phyloP scores from a whole-genome alignment of 2,113 vertebrate genomes.

The Apus apus region DNA sequence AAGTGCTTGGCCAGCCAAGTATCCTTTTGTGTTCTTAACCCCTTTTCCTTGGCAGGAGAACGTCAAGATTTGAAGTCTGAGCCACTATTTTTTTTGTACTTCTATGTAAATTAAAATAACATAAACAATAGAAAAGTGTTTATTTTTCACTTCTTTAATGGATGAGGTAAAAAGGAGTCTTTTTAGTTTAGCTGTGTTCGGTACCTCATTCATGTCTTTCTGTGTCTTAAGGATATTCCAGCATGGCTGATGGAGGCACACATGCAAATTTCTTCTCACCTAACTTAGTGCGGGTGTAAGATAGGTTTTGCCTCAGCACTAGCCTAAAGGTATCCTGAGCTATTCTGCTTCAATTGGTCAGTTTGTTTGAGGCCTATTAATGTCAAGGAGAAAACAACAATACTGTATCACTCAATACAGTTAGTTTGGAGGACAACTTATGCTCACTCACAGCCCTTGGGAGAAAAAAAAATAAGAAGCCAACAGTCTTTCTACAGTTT shows the following conservation, averaged over 20 bases:
- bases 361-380: neutral
- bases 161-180: neutral
- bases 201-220: neutral
- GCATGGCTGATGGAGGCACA: neutral
- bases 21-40: neutral
- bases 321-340: neutral
- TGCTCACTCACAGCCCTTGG: neutral
- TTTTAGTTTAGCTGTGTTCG: neutral
- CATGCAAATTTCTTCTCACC: neutral
- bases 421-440: neutral
- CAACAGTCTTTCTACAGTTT: neutral
- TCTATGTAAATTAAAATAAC: neutral
- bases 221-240: too few relatives aligned
- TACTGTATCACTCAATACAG: accelerated
- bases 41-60: neutral
- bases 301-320: neutral
- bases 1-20: neutral
- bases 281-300: neutral
- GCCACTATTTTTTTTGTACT: neutral
- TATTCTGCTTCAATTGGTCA: neutral
- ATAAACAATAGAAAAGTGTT: neutral
- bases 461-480: neutral
- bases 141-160: neutral
- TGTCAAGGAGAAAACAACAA: neutral
- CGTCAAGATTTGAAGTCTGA: neutral